Conservation (phyloP, 2,888 invertebrate species). For the Chorisops tibialis region DNA sequence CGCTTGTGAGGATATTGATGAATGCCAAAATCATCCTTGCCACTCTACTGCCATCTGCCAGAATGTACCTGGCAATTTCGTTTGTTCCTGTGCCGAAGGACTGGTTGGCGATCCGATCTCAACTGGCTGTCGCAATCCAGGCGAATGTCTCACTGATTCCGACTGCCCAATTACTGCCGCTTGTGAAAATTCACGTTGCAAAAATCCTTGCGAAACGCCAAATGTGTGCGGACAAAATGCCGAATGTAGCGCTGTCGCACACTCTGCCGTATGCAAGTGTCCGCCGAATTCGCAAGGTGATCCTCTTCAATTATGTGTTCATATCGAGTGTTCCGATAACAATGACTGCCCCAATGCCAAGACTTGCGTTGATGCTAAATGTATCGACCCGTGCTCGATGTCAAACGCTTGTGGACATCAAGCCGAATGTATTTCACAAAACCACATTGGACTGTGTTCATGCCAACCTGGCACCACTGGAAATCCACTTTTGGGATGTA, state of each 20-base stretch:
- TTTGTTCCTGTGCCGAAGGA: conserved; percentile 74
- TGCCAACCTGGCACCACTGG: conserved; percentile 82
- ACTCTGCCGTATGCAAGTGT: conserved; percentile 72
- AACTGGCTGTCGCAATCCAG: conserved; percentile 75
- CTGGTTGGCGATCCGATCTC: conserved; percentile 73
- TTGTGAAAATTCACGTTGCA: conserved; percentile 71
- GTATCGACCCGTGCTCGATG: conserved; percentile 76
- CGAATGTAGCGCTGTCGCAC: conserved; percentile 66
- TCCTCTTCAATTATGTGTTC: conserved; percentile 66
- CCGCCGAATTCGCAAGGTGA: conserved; percentile 73
- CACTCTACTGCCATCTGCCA: conserved; percentile 73
- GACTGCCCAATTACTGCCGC: conserved; percentile 77
- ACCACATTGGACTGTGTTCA: conserved; percentile 79
- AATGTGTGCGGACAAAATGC: conserved; percentile 73
- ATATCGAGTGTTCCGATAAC: conserved; percentile 74
- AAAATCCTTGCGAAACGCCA: conserved; percentile 69
- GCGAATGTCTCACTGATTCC: conserved; percentile 73
- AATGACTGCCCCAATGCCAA: conserved; percentile 69
- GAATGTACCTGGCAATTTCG: conserved; percentile 74
- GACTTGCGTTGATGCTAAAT: conserved; percentile 75
- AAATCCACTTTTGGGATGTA: conserved; percentile 81
- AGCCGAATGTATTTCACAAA: conserved; percentile 70
- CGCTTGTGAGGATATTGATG: conserved; percentile 75
- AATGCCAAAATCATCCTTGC: conserved; percentile 75
- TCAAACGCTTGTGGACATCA: conserved; percentile 80